Base-by-base conservation (phyloP, 2,888 invertebrate genomes). In the Acheta domesticus region DNA sequence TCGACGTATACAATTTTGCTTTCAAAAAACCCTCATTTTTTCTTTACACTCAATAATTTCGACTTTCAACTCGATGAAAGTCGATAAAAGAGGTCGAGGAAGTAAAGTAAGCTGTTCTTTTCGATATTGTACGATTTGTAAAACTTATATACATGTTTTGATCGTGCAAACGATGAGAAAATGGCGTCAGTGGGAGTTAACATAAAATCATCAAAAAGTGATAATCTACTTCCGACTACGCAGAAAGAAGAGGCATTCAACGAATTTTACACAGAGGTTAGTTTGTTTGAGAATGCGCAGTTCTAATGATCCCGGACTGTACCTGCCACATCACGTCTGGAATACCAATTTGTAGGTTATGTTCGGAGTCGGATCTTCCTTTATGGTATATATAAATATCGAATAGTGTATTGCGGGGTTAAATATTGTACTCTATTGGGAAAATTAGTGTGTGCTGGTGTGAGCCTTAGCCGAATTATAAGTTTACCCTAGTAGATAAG, bases 211-310 rank as follows among this genome's bases (percentile, higher is more conserved):
- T 62, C 62, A 19, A 62, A 62, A 62, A 62, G 62, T 62, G n/a
- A 20, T 75, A 75, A 75, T 75, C 14, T 23, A 14, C 14, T 23
- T n/a, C 75, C 75, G 14, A 75, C 86, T 80, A 86, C 86, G 83
- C 87, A 88, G 81, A 92, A 91, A 85, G 92, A 91, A 83, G 92
- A 92, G 84, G 92, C 92, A 82, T 95, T 95, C 85, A 92, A 94
- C 84, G 93, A 92, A 83, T 96, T 95, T 87, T 95, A 95, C 85
- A 89, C 92, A 12, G 95, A 95, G 91, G 95, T 94, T 90, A 88
- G 88, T 87, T 62, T 16, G 14, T 62, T 62, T 62, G 16, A 79
- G 48, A 62, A 62, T 75, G 21, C 16, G 19, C 36, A 36, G 36
- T 75, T 48, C 12, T 74, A 19, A 20, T 48, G 36, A 8, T 36